A percentile compares a stretch with the other conserved stretches of the same genome.
Conservation (phyloP, 2,797 vertebrate species). For the Australoheros facetus region DNA sequence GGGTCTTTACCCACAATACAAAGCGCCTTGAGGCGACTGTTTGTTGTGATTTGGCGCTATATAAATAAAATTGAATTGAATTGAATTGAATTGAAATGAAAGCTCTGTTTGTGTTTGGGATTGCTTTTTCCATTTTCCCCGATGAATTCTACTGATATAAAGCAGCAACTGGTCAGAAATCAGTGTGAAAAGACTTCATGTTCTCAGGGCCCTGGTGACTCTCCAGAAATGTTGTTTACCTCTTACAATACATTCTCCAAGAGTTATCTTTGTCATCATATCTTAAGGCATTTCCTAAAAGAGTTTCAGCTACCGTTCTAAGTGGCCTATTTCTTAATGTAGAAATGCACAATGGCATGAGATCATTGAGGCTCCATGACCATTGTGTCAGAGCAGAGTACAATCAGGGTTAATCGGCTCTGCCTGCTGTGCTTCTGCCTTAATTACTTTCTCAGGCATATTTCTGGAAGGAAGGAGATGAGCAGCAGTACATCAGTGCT, state of each 20-base stretch:
- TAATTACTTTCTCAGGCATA: neutral
- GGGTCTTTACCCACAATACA: too few species aligned
- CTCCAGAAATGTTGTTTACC: neutral
- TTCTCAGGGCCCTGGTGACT: too few species aligned
- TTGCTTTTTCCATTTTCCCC: neutral
- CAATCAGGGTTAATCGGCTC: neutral
- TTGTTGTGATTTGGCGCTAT: too few species aligned
- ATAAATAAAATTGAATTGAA: too few species aligned
- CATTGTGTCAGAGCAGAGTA: neutral
- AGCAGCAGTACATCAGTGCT: neutral
- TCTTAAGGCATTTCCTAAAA: neutral
- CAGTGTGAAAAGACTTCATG: neutral
- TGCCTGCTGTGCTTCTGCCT: neutral
- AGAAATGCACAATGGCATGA: neutral
- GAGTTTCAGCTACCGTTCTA: neutral
- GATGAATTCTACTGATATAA: neutral
- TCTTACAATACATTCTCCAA: neutral
- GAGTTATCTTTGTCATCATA: neutral
- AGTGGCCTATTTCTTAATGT: neutral
- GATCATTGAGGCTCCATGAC: too few species aligned
- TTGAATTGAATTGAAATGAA: too few species aligned
- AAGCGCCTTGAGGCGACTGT: too few species aligned
- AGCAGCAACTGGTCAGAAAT: too few species aligned
- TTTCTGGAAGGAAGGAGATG: neutral
- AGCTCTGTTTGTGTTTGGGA: too few species aligned